Evolutionary conservation across 2,797 vertebrate genomes (phyloP).

Genomic region (Phyllotis vaccarum): DNA sequence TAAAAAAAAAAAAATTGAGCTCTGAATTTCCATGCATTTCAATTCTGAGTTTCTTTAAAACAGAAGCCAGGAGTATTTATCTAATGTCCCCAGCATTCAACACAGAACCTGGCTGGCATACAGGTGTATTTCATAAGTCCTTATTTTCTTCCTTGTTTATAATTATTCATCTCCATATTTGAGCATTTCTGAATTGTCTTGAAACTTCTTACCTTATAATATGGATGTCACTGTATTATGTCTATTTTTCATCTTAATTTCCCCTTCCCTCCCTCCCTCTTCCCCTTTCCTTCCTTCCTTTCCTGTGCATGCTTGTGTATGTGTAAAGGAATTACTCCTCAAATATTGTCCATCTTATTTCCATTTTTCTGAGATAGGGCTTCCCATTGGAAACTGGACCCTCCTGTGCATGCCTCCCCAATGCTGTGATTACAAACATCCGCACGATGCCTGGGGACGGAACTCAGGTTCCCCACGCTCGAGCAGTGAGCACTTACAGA

Average conservation of each 20-base stretch:
- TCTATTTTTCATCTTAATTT: neutral
- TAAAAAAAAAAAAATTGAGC: neutral
- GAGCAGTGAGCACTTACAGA: neutral
- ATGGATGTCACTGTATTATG: constrained; percentile 14
- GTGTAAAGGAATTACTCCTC: neutral
- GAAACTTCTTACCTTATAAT: neutral
- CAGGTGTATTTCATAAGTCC: neutral
- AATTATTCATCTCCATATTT: neutral
- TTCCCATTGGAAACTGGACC: neutral
- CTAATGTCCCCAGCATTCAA: neutral
- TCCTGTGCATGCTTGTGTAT: neutral
- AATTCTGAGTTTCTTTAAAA: constrained; percentile 22
- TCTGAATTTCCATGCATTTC: constrained; percentile 24
- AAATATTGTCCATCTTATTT: neutral
- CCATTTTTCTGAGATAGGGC: neutral
- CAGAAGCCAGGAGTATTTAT: constrained; percentile 41
- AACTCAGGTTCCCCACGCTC: neutral
- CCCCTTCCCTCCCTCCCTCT: fast-evolving
- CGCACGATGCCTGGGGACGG: neutral
- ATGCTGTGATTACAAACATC: neutral
- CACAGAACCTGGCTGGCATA: neutral
- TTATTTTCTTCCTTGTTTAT: constrained; percentile 23
- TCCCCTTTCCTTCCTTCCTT: too few species aligned
- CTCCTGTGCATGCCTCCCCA: neutral
- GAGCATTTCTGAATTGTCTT: neutral